phyloP scores from a whole-genome alignment of 2,888 invertebrate genomes.

The Aradus depressus region DNA sequence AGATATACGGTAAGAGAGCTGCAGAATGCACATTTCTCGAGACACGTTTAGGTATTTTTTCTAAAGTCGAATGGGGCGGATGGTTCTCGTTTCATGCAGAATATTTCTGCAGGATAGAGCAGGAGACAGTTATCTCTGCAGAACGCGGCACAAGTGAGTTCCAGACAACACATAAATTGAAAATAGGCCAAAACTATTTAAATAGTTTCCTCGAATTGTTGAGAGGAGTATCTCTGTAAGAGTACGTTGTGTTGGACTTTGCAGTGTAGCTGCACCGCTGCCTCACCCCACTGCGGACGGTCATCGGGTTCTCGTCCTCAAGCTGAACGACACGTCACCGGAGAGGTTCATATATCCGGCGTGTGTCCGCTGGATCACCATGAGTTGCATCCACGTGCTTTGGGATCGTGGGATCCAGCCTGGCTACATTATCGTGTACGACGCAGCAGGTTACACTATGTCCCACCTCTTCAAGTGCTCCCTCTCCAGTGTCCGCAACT shows the following conservation, averaged over 20 bases:
- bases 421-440: slow-evolving; percentile 30
- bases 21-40: no score
- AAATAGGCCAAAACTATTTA: no score
- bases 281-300: slow-evolving; percentile 22
- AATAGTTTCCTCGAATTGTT: background rate
- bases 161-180: no score
- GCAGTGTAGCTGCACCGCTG: slow-evolving; percentile 28
- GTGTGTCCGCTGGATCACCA: slow-evolving; percentile 30
- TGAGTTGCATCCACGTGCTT: slow-evolving; percentile 28
- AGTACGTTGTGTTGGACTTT: slow-evolving; percentile 9
- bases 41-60: no score
- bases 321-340: slow-evolving; percentile 26
- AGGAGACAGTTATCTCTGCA: no score
- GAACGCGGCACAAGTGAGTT: no score
- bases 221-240: no score
- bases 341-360: slow-evolving; percentile 28
- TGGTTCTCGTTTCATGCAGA: no score
- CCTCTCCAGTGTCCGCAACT: slow-evolving; percentile 26
- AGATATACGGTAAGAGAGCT: no score
- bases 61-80: no score
- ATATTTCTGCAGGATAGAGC: no score
- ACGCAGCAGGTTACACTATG: slow-evolving; percentile 28
- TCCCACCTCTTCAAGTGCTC: slow-evolving; percentile 28
- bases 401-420: slow-evolving; percentile 28
- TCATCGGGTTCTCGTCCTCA: slow-evolving; percentile 25